Evolutionary conservation across 2,113 vertebrate species (phyloP), one percentile per base, ranked within the genome.

Genomic region (Accipiter cooperii): DNA sequence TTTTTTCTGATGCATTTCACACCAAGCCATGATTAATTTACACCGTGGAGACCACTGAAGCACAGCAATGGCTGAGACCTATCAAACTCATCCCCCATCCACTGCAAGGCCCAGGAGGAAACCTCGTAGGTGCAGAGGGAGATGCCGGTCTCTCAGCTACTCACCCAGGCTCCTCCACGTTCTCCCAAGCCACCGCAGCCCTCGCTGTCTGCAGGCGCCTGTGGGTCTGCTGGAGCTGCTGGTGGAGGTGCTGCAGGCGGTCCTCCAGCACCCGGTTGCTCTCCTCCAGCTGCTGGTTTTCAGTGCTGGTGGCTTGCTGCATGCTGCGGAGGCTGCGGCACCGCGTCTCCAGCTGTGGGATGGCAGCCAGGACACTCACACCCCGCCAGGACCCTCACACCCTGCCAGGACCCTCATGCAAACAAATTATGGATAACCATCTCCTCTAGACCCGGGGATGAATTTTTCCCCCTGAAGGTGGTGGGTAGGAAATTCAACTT

Each of bases 331-430:
- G 98, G 16, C 42, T 93, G 49, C 7, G 54, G 18, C 98, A 96
- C 69, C 89, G 95, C 3, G 18, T 90, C 96, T 99, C 98, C 93
- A 99, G 92, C 98, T 99, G 95, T 1, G 6, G 58, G 68, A 13
- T 0, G 7, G 16, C 33, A 42, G 52, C 33, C 40, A 22, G 87
- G 75, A 68, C 47, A 13, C 18, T 89, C 60, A 46, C 3, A 65
- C 55, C 47, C 65, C 2, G 52, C 38, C 40, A 22, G 84, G 75
- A 68, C 46, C 46, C 47, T 89, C 60, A 46, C 2, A 65, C 51
- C 47, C 65, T 1, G 0, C 65, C 66, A 5, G 24, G 44, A 58
- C 20, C 24, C 54, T 73, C 65, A 8, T 5, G 17, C 15, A 31
- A 33, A n/a, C 31, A 31, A 61, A 6, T 1, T 16, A 10, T 5